phyloP scores from a whole-genome alignment of 2,797 vertebrate species.

The Eulemur mongoz region DNA sequence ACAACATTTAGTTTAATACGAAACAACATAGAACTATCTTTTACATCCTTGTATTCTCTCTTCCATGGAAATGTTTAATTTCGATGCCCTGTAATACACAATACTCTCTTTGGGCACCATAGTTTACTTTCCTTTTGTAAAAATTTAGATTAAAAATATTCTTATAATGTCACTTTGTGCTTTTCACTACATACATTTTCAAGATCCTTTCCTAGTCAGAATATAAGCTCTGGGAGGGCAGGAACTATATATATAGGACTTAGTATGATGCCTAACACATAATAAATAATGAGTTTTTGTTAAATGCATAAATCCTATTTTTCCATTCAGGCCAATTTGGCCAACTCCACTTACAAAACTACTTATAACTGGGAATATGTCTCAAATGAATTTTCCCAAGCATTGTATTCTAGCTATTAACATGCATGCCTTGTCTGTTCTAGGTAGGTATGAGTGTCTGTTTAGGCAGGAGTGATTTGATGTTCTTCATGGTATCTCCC shows the following conservation, averaged over 20 bases:
- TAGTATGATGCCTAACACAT: not conserved
- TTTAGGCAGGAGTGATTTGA: not conserved
- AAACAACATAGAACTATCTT: not conserved
- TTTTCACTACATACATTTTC: not conserved
- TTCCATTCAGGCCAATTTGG: not conserved
- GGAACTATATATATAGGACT: not conserved
- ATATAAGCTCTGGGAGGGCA: not conserved
- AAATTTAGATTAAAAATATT: not conserved
- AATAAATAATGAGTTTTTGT: not conserved
- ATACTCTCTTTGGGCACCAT: not conserved
- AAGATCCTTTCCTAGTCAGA: not conserved
- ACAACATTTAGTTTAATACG: constrained; percentile 11
- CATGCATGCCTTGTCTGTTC: not conserved
- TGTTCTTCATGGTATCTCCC: not conserved
- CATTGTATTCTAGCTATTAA: not conserved
- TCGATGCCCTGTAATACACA: not conserved
- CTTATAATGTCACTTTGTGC: not conserved
- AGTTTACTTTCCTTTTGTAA: not conserved
- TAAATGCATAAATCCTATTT: not conserved
- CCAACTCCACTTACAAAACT: not conserved
- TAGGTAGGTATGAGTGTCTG: not conserved
- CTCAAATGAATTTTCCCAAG: not conserved
- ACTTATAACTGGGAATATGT: not conserved
- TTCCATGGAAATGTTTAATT: not conserved
- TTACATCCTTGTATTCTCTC: not conserved